Conservation (phyloP, 1,140 invertebrate species). For the Temnothorax nylanderi region DNA sequence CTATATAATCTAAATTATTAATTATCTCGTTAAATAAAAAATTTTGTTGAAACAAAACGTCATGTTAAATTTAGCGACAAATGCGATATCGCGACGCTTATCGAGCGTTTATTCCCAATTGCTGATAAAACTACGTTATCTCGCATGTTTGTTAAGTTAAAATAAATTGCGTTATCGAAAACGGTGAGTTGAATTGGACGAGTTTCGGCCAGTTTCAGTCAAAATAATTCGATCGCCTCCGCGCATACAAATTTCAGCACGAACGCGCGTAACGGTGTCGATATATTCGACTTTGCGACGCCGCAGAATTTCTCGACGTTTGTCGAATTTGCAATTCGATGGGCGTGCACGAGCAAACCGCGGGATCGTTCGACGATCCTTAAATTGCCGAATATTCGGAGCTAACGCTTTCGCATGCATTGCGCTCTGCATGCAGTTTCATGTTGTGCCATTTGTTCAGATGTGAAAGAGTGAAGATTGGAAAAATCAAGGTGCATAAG, state of each 20-base stretch:
- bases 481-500: background rate
- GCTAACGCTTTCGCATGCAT: conserved; percentile 9
- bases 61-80: background rate
- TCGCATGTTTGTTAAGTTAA: background rate
- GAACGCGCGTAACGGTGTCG: background rate
- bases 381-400: conserved; percentile 16
- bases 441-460: background rate
- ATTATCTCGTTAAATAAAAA: background rate
- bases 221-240: background rate
- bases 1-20: background rate
- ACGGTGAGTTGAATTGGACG: background rate
- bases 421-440: background rate
- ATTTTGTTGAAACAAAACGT: background rate
- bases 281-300: conserved; percentile 25
- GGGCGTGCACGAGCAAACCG: conserved; percentile 1
- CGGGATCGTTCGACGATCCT: background rate
- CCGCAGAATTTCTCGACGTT: conserved; percentile 18
- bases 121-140: background rate
- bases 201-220: background rate
- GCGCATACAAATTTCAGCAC: conserved; percentile 21
- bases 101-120: background rate
- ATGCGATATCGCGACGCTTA: background rate
- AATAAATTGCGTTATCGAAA: background rate
- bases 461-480: background rate
- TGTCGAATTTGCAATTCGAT: conserved; percentile 61